Conservation (phyloP, 2,113 vertebrate species). For the Zingel zingel region DNA sequence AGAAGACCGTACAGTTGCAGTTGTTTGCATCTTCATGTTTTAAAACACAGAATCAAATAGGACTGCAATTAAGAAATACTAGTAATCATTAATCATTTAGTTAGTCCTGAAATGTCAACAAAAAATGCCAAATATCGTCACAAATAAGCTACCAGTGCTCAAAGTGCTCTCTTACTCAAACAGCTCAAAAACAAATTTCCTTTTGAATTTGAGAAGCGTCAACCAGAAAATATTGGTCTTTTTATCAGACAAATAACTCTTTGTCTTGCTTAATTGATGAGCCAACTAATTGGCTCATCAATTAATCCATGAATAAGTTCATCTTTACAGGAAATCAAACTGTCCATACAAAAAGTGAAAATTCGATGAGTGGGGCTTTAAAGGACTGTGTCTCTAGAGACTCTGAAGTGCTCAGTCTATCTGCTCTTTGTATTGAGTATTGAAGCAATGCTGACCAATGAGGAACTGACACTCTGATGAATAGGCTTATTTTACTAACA, state of each 20-base stretch:
- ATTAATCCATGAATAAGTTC: background rate
- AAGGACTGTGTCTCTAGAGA: constrained; percentile 5
- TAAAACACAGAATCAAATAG: background rate
- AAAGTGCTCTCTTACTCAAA: background rate
- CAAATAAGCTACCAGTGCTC: background rate
- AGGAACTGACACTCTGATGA: constrained; percentile 23
- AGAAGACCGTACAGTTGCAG: background rate
- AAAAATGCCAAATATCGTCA: background rate
- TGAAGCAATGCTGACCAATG: constrained; percentile 19
- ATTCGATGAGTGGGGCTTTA: background rate
- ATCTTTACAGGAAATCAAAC: background rate
- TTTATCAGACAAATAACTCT: background rate
- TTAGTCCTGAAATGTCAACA: background rate
- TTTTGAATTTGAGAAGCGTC: background rate
- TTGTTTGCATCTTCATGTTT: background rate
- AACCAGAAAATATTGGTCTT: background rate
- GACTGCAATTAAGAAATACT: background rate
- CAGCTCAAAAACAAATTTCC: background rate
- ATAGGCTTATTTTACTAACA: constrained; percentile 29
- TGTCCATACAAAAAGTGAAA: background rate
- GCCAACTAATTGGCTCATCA: background rate
- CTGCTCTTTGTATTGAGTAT: constrained; percentile 12
- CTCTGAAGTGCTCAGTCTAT: constrained; percentile 18
- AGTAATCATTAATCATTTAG: too few relatives aligned
- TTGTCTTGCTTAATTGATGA: background rate